A percentile compares a stretch with the other conserved stretches of the same genome.
Conservation (phyloP, 2,888 invertebrate species). For the Drosophila percnosoma region DNA sequence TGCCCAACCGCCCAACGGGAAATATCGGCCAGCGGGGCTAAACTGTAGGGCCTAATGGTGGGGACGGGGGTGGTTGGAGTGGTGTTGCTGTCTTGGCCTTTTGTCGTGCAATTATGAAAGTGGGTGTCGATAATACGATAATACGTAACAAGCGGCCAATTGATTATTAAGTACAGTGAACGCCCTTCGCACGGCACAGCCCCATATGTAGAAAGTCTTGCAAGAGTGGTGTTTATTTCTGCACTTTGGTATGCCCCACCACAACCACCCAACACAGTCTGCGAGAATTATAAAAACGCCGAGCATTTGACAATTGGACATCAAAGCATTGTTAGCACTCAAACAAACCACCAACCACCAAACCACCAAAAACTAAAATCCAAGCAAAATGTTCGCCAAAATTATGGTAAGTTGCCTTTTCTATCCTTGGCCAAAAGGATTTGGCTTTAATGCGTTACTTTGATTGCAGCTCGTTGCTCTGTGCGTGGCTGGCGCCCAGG, state of each 20-base stretch:
- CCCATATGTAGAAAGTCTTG: slow-evolving; percentile 68
- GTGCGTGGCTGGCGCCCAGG: slow-evolving; percentile 79
- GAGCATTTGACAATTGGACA: slow-evolving; percentile 34
- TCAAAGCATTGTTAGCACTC: slow-evolving; percentile 68
- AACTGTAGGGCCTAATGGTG: slow-evolving; percentile 16
- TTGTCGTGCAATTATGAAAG: slow-evolving; percentile 19
- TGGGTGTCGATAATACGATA: slow-evolving; percentile 23
- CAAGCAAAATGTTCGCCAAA: slow-evolving; percentile 79
- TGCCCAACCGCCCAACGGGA: slow-evolving; percentile 49
- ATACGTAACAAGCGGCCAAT: slow-evolving; percentile 65
- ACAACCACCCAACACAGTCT: slow-evolving; percentile 14
- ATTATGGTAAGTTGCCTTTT: slow-evolving; percentile 73
- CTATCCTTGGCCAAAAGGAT: not conserved
- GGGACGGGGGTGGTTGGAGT: not conserved
- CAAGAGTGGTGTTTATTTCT: slow-evolving; percentile 22
- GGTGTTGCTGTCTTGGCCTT: slow-evolving; percentile 6
- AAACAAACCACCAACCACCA: slow-evolving; percentile 46
- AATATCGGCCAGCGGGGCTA: slow-evolving; percentile 61
- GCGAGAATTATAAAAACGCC: slow-evolving; percentile 77
- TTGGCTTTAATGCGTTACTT: not conserved
- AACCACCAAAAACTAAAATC: slow-evolving; percentile 3
- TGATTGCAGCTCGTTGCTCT: slow-evolving; percentile 75
- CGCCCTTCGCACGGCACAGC: slow-evolving; percentile 57
- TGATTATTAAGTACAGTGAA: slow-evolving; percentile 68
- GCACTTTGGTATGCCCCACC: slow-evolving; percentile 60